Conservation (phyloP, 2,113 vertebrate species). For the Ceyx melanurus region DNA sequence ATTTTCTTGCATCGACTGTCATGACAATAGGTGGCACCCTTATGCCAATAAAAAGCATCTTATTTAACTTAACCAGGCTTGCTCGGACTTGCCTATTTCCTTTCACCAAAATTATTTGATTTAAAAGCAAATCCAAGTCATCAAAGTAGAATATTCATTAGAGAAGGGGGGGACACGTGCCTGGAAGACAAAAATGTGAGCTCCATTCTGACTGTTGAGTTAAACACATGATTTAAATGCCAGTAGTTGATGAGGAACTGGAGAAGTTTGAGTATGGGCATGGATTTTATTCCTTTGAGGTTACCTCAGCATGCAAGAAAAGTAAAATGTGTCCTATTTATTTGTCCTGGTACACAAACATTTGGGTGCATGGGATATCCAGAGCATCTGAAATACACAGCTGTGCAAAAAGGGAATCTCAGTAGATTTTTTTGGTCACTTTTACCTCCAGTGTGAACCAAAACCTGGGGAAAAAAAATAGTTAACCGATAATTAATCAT, state of each 20-base stretch:
- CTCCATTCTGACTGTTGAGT: neutral
- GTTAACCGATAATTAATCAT: neutral
- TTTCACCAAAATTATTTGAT: neutral
- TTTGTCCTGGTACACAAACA: neutral
- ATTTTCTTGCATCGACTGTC: neutral
- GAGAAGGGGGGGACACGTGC: neutral
- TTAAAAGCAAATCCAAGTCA: neutral
- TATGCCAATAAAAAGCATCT: conserved; percentile 30
- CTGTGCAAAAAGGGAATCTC: neutral
- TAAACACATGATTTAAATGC: neutral
- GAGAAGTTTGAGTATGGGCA: neutral
- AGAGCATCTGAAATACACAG: neutral
- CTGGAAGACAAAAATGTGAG: neutral
- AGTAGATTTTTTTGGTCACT: conserved; percentile 4
- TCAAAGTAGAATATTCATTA: neutral
- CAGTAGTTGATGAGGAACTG: neutral
- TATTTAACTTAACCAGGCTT: neutral
- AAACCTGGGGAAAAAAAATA: conserved; percentile 17
- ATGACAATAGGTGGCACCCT: conserved; percentile 57
- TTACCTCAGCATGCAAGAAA: neutral
- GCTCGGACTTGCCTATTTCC: neutral
- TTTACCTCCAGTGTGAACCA: conserved; percentile 4
- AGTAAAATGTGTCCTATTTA: neutral
- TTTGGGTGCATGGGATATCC: neutral
- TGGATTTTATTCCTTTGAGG: neutral